A percentile compares a stretch with the other conserved stretches of the same genome.
Conservation (phyloP, 1,140 invertebrate genomes). For the Tetranychus cinnabarinus region DNA sequence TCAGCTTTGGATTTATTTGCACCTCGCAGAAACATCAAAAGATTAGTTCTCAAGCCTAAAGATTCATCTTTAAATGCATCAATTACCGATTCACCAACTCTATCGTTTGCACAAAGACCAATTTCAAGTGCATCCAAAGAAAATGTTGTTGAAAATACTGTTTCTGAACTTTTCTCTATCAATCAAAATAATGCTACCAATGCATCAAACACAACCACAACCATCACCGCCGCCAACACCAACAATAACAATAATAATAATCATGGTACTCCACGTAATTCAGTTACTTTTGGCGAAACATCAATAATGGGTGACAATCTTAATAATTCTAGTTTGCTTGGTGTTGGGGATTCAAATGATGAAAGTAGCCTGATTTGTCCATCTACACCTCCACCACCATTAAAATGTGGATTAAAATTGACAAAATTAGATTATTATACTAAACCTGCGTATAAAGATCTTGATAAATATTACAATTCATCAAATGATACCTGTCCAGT, state of each 20-base stretch:
- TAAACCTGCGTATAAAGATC: slow-evolving; percentile 48
- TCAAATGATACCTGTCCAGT: slow-evolving; percentile 51
- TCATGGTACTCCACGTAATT: too few species aligned
- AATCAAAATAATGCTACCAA: too few species aligned
- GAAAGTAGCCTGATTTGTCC: not conserved
- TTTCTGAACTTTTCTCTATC: not conserved
- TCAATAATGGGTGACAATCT: too few species aligned
- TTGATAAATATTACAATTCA: slow-evolving; percentile 32
- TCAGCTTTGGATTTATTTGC: slow-evolving; percentile 24
- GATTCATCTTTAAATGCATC: not conserved
- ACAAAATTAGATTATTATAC: slow-evolving; percentile 60
- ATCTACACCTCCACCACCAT: not conserved
- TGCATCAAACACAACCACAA: too few species aligned
- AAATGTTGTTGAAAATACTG: not conserved
- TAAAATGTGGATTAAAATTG: slow-evolving; percentile 11
- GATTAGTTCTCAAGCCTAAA: slow-evolving; percentile 23
- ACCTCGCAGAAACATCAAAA: slow-evolving; percentile 29
- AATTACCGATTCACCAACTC: not conserved
- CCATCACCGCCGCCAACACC: too few species aligned
- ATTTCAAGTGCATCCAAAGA: not conserved
- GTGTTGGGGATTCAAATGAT: not conserved
- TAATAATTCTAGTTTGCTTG: too few species aligned
- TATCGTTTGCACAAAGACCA: not conserved
- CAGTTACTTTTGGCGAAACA: too few species aligned
- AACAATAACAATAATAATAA: too few species aligned